These are phyloP conservation scores for Anniella stebbinsi DNA, from an alignment of 2,797 vertebrate genomes.

Conservation along the genomic window DNA sequence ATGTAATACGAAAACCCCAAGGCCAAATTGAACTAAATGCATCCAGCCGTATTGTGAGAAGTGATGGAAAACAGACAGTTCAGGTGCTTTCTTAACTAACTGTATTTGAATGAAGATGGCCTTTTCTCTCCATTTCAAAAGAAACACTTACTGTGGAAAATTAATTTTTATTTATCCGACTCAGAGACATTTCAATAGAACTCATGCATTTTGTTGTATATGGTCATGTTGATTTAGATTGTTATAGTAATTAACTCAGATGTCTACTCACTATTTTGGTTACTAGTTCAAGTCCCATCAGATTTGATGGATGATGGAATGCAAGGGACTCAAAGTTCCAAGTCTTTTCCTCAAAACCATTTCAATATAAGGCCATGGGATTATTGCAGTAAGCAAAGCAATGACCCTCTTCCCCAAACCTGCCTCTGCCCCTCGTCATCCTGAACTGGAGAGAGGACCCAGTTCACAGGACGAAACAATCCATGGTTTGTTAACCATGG, in stretches of 20 bases:
- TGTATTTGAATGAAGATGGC: background rate
- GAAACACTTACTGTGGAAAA: background rate
- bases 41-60: constrained; percentile 90
- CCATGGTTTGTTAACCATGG: too few species aligned
- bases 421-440: too few species aligned
- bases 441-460: background rate
- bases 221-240: background rate
- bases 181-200: background rate
- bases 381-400: background rate
- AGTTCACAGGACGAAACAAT: too few species aligned
- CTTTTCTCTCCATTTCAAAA: background rate
- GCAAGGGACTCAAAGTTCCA: background rate
- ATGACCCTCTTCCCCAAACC: background rate
- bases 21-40: constrained; percentile 95
- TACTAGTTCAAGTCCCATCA: background rate
- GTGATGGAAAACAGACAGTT: constrained; percentile 96
- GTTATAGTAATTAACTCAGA: background rate
- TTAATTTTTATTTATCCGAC: background rate
- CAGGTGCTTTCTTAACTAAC: constrained; percentile 83
- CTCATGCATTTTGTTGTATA: background rate
- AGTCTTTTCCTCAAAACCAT: background rate
- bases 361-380: background rate
- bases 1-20: constrained; percentile 96
- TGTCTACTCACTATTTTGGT: background rate
- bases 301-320: background rate